These are phyloP conservation scores for Presbytis comata DNA, from an alignment of 2,797 vertebrate species.

Conservation along the genomic window DNA sequence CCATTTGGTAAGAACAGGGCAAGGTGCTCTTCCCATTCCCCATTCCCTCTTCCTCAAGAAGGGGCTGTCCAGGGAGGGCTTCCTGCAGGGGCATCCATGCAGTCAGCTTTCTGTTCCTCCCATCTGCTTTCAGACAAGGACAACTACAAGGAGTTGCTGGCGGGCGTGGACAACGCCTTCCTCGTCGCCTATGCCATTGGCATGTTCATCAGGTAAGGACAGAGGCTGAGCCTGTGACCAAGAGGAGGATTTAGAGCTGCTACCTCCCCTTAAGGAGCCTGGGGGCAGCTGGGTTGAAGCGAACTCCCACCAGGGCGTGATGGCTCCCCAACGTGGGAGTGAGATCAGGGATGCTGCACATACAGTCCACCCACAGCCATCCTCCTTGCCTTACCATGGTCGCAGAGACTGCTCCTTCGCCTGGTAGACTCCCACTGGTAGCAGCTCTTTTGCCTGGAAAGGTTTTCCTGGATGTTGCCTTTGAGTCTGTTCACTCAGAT, in stretches of 20 bases:
- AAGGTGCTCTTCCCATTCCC: rapidly evolving
- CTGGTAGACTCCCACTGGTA: not conserved
- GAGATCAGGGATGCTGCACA: not conserved
- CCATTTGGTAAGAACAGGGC: constrained; percentile 92
- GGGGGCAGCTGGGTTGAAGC: not conserved
- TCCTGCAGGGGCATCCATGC: not conserved
- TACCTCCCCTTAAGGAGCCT: not conserved
- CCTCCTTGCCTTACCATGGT: rapidly evolving
- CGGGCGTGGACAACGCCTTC: constrained; percentile 95
- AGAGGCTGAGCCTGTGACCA: not conserved
- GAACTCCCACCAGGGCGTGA: not conserved
- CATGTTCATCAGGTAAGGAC: constrained; percentile 96
- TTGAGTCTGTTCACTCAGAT: not conserved
- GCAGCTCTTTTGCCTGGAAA: not conserved
- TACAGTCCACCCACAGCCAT: rapidly evolving
- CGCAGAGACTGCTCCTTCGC: not conserved
- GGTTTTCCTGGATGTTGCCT: not conserved
- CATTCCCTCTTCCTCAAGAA: not conserved
- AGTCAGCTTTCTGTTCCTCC: not conserved
- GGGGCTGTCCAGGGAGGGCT: not conserved
- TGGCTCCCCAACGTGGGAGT: not conserved
- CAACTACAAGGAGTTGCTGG: constrained; percentile 95
- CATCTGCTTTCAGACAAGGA: constrained; percentile 86
- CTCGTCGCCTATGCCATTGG: constrained; percentile 96
- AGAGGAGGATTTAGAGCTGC: not conserved